A percentile compares a stretch with the other conserved stretches of the same genome.
phyloP scores from a whole-genome alignment of 2,797 vertebrate species.

The Chaenodraco wilsoni region DNA sequence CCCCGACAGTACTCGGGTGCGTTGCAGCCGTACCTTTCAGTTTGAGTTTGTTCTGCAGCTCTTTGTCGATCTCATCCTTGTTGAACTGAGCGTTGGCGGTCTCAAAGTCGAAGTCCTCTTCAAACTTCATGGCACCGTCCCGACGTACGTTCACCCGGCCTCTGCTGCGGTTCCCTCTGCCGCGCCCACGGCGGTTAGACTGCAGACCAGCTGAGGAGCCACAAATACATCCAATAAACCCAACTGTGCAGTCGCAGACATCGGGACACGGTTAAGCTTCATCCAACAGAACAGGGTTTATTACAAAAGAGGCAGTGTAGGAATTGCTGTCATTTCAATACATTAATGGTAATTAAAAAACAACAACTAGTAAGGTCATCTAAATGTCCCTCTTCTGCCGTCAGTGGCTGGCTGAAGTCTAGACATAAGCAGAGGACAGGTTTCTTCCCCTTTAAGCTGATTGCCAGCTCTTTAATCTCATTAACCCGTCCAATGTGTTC shows the following conservation, averaged over 20 bases:
- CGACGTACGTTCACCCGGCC: conserved; percentile 90
- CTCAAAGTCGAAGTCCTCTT: conserved; percentile 99
- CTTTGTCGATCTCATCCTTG: conserved; percentile 97
- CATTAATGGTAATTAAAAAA: no score
- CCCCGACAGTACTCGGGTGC: neutral
- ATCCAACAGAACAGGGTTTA: no score
- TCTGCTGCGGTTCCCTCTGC: conserved; percentile 91
- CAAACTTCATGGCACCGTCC: conserved; percentile 97
- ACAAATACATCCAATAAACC: no score
- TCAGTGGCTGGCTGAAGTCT: neutral
- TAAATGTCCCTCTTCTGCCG: neutral
- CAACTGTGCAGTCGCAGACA: neutral
- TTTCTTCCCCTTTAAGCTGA: neutral
- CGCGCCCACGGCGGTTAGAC: conserved; percentile 87
- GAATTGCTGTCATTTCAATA: neutral
- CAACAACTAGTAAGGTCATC: neutral
- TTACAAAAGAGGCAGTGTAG: neutral
- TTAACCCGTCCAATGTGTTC: neutral
- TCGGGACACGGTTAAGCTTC: neutral
- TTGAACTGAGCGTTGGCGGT: conserved; percentile 98
- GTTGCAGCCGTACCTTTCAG: conserved; percentile 88
- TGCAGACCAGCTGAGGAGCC: conserved; percentile 73
- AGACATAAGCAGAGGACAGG: neutral
- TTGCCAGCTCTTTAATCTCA: neutral
- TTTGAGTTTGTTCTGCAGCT: conserved; percentile 98